A percentile compares a stretch with the other conserved stretches of the same genome.
phyloP scores from a whole-genome alignment of 1,140 invertebrate species.

The Rhyzopertha dominica region DNA sequence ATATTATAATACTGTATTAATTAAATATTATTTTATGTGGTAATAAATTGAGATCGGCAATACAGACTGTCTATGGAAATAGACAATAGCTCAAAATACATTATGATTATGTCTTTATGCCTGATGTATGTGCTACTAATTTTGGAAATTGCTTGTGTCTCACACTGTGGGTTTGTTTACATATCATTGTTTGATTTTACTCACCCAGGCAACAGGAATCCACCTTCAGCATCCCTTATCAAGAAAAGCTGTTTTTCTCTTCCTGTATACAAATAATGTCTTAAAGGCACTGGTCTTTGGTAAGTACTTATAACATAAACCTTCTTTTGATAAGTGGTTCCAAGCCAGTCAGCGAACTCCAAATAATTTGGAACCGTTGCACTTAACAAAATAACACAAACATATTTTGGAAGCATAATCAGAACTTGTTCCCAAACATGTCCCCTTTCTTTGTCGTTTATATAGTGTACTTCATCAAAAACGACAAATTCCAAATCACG shows the following conservation, averaged over 20 bases:
- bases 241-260: conserved; percentile 22
- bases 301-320: conserved; percentile 93
- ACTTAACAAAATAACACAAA: conserved; percentile 94
- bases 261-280: conserved; percentile 91
- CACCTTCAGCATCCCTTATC: too few species aligned
- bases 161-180: too few species aligned
- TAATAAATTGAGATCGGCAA: too few species aligned
- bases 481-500: conserved; percentile 98
- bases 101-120: too few species aligned
- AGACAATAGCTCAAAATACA: too few species aligned
- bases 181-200: too few species aligned
- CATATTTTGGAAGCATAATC: conserved; percentile 89
- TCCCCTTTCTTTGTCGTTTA: conserved; percentile 96
- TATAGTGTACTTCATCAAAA: conserved; percentile 99
- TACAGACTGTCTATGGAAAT: too few species aligned
- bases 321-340: conserved; percentile 84
- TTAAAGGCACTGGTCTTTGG: conserved; percentile 91
- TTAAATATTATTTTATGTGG: too few species aligned
- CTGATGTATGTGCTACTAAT: too few species aligned
- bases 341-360: conserved; percentile 97
- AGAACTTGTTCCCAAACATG: conserved; percentile 99
- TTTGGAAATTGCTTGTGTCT: too few species aligned
- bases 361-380: conserved; percentile 97
- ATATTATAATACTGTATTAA: too few species aligned
- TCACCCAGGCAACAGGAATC: too few species aligned